Evolutionary conservation across 1,140 invertebrate species (phyloP), one percentile per base, ranked within the genome.

Genomic region (Pantala flavescens): DNA sequence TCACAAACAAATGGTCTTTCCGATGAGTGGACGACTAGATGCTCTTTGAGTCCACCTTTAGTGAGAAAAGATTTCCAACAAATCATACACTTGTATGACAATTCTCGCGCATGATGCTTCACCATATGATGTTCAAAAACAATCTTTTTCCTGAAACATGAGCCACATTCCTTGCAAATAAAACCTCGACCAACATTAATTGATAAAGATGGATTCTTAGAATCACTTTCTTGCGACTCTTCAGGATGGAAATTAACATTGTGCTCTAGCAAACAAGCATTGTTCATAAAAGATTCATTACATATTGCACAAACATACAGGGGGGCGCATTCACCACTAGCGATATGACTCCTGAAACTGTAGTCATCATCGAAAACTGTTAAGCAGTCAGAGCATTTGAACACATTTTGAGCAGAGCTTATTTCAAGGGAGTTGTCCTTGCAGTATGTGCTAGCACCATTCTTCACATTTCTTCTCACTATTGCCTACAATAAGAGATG

Each of bases 11-110:
- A 94, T 0, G 93, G 93, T 73, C 92, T 86, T 21, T 88, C 87
- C 0, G 93, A 91, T 21, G 90, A 93, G 78, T 97, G 94, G 23
- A 93, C 90, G 77, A 91, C 87, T 83, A 92, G 86, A 80, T 97
- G 94, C 80, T 94, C 93, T 71, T 91, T 91, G 7, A 96, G 84
- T 84, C 49, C 49, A 16, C 49, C 49, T 63, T 63, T 63, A 12
- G 49, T 63, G 5, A 63, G n/a, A 63, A 63, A 63, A 3, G 49
- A 16, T 21, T 63, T 63, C n/a, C n/a, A 19, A 63, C 49, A 63
- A 7, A 63, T 21, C n/a, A 16, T 21, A 63, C 49, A 63, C 14
- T 63, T 63, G 5, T 3, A 63, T 21, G 16, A 19, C 5, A 63
- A 21, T 21, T 63, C n/a, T 21, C n/a, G 14, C 12, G 49, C 14